Percentiles rank a stretch among this genome's conserved stretches.
These are phyloP conservation scores for Semnornis frantzii DNA, from an alignment of 2,113 vertebrate species.

Conservation along the genomic window DNA sequence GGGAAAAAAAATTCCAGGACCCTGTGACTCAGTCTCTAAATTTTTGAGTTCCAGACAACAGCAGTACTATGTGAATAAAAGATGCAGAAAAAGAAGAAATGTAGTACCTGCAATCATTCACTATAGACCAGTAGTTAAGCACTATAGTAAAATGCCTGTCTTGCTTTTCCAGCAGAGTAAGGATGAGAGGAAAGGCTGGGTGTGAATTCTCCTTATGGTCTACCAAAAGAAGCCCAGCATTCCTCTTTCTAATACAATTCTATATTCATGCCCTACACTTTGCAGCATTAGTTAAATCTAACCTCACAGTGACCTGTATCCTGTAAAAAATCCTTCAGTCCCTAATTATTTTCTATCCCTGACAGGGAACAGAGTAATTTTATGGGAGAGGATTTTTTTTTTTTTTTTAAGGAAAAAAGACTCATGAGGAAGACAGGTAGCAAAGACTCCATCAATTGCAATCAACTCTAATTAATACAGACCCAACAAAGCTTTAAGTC, in stretches of 20 bases:
- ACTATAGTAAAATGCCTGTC: not conserved
- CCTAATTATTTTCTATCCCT: not conserved
- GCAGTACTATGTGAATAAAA: not conserved
- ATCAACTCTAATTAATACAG: not conserved
- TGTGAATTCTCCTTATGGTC: not conserved
- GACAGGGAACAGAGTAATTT: not conserved
- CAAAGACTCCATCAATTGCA: not conserved
- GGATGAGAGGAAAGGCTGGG: not conserved
- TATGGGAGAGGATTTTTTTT: not conserved
- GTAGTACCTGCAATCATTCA: not conserved
- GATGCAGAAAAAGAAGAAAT: not conserved
- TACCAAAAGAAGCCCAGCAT: not conserved
- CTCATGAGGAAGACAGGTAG: not conserved
- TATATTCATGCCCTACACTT: not conserved
- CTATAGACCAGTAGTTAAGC: not conserved
- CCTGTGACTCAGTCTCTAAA: not conserved
- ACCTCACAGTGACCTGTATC: not conserved
- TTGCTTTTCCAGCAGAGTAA: not conserved
- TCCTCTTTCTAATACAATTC: not conserved
- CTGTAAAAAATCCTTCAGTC: not conserved
- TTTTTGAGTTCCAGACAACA: not conserved
- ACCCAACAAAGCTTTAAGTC: not conserved
- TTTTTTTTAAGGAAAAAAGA: not conserved
- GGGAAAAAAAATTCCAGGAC: no score
- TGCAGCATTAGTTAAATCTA: not conserved